phyloP scores from a whole-genome alignment of 1,140 invertebrate species.

The Dysdera silvatica region DNA sequence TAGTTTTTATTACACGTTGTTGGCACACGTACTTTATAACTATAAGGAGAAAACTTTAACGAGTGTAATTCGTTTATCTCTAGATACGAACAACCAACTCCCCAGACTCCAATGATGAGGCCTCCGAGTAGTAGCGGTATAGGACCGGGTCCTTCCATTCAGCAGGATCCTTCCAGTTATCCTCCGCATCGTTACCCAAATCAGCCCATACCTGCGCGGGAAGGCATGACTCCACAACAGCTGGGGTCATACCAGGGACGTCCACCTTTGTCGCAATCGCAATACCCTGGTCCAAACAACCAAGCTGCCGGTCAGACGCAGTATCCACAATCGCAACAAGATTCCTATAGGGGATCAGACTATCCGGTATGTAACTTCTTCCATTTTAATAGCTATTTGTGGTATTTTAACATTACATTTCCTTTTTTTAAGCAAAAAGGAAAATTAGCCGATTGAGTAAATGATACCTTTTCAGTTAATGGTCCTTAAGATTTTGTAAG shows the following conservation, averaged over 20 bases:
- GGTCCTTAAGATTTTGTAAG: too few species aligned
- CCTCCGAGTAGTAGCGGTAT: conserved; percentile 2
- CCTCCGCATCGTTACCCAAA: conserved; percentile 13
- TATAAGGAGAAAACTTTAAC: not conserved
- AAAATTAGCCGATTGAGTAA: too few species aligned
- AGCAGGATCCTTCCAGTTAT: conserved; percentile 13
- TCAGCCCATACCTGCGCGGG: conserved; percentile 12
- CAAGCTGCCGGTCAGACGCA: conserved; percentile 22
- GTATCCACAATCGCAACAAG: conserved; percentile 22
- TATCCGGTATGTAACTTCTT: conserved; percentile 4
- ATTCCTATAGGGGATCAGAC: conserved; percentile 17
- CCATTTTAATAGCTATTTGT: not conserved
- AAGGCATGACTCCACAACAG: conserved; percentile 15
- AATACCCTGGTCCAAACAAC: conserved; percentile 24
- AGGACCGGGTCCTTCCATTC: conserved; percentile 12
- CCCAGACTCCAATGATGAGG: conserved; percentile 14
- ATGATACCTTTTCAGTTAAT: too few species aligned
- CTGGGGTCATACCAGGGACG: conserved; percentile 20
- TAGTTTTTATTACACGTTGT: too few species aligned
- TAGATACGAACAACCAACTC: conserved; percentile 5
- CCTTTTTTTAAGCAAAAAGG: too few species aligned
- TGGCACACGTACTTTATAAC: too few species aligned
- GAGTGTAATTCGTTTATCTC: not conserved
- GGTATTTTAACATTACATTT: too few species aligned
- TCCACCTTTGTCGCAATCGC: conserved; percentile 16